phyloP scores from a whole-genome alignment of 2,797 vertebrate genomes.

The Euphonia xanthogaster region DNA sequence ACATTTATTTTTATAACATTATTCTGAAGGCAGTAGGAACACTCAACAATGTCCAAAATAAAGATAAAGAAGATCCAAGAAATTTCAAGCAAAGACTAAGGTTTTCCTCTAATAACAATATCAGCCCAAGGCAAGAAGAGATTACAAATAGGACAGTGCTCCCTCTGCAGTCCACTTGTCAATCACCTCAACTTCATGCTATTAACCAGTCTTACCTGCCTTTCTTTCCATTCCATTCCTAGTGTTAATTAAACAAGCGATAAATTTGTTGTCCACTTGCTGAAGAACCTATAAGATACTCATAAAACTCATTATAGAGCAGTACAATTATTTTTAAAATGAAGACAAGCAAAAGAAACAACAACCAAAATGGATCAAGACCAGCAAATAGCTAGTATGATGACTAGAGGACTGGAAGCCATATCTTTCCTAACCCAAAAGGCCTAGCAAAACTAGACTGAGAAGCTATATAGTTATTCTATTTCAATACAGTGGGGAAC shows the following conservation, averaged over 20 bases:
- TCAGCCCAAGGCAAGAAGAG: not conserved
- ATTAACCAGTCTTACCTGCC: constrained; percentile 67
- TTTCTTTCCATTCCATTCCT: constrained; percentile 61
- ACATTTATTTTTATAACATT: constrained; percentile 44
- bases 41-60: constrained; percentile 31
- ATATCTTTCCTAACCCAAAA: not conserved
- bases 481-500: not conserved
- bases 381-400: not conserved
- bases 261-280: constrained; percentile 98
- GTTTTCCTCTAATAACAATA: constrained; percentile 7
- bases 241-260: constrained; percentile 91
- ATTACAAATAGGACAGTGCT: not conserved
- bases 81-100: constrained; percentile 33
- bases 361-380: not conserved
- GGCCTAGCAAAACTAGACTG: not conserved
- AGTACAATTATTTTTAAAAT: not conserved
- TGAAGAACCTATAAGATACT: constrained; percentile 86
- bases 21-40: constrained; percentile 29
- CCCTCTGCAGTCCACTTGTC: not conserved
- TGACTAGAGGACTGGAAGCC: not conserved
- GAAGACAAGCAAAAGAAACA: not conserved
- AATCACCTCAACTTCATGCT: not conserved
- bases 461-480: not conserved
- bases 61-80: constrained; percentile 51
- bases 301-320: constrained; percentile 13